Conservation (phyloP, 30 jellyfish, hydroid and myxozoan species). For the Aurelia aurita region DNA sequence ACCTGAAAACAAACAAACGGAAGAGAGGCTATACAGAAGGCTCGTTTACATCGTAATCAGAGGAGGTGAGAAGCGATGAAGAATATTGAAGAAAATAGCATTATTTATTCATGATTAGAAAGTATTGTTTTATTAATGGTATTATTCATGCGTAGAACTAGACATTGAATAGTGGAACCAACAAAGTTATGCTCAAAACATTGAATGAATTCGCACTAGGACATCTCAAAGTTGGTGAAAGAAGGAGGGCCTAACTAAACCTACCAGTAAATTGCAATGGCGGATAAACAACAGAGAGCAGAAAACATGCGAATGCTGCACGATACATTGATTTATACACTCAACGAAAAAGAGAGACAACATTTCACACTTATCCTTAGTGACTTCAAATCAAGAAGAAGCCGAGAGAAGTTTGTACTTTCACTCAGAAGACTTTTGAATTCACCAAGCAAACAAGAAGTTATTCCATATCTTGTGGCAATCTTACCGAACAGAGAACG, state of each 20-base stretch:
- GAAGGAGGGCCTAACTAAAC: too few relatives aligned
- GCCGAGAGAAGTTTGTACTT: constrained; percentile 54
- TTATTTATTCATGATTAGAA: not conserved
- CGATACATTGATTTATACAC: constrained; percentile 48
- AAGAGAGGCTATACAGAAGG: too few relatives aligned
- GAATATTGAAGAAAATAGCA: not conserved
- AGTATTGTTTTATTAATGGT: too few relatives aligned
- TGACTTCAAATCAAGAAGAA: constrained; percentile 56
- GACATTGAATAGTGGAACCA: too few relatives aligned
- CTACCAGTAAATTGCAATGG: constrained; percentile 38
- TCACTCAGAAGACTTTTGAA: constrained; percentile 51
- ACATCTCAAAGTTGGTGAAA: too few relatives aligned
- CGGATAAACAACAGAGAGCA: constrained; percentile 55
- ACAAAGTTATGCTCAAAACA: too few relatives aligned
- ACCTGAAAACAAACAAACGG: too few relatives aligned
- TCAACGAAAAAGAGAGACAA: constrained; percentile 46
- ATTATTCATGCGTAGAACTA: too few relatives aligned
- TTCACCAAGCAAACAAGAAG: constrained; percentile 73
- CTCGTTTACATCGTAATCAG: too few relatives aligned
- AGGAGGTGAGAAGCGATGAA: not conserved
- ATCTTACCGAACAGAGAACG: constrained; percentile 66
- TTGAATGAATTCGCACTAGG: too few relatives aligned
- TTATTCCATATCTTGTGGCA: constrained; percentile 60
- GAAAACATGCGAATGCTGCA: constrained; percentile 60
- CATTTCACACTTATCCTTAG: constrained; percentile 35